Evolutionary conservation across 1,140 invertebrate species (phyloP), one percentile per base, ranked within the genome.

Genomic region (Drosophila orena): DNA sequence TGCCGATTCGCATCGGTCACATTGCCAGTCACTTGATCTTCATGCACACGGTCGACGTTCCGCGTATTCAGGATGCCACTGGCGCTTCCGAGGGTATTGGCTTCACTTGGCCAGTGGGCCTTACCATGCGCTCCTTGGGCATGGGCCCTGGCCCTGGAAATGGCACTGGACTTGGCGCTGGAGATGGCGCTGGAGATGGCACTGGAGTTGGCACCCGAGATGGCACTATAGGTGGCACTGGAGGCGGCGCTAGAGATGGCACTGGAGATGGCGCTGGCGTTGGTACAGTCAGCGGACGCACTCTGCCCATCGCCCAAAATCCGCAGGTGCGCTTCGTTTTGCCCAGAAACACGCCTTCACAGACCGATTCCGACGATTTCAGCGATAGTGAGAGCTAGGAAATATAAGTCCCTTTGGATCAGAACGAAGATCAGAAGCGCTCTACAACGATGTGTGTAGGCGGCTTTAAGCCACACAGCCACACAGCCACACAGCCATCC

Each of bases 21-120:
- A 24, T 88, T 3, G 30, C 27, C 12, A 49, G 3, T 7, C 84
- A 79, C n/a, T 14, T 83, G 34, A 15, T 38, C 0, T 1, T 44
- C 2, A 46, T 42, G 12, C 81, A 83, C 40, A 42, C 62, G 8
- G 0, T 20, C 1, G 37, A 40, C 7, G 53, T 55, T 3, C 34
- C 2, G 11, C 34, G 3, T 7, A 10, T 11, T 24, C 24, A 4
- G 24, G 24, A 24, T 4, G 4, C 24, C 24, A 4, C 24, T 24
- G n/a, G n/a, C n/a, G n/a, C n/a, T n/a, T n/a, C n/a, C n/a, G n/a
- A n/a, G n/a, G n/a, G n/a, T n/a, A n/a, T n/a, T n/a, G n/a, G n/a
- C n/a, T n/a, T n/a, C n/a, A n/a, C 27, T 30, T 6, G 6, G 27
- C 27, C 27, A 6, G n/a, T 30, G 27, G 7, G 27, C 27, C 1